Evolutionary conservation across 2,888 invertebrate genomes (phyloP).

Genomic region (Osmoderma eremita): DNA sequence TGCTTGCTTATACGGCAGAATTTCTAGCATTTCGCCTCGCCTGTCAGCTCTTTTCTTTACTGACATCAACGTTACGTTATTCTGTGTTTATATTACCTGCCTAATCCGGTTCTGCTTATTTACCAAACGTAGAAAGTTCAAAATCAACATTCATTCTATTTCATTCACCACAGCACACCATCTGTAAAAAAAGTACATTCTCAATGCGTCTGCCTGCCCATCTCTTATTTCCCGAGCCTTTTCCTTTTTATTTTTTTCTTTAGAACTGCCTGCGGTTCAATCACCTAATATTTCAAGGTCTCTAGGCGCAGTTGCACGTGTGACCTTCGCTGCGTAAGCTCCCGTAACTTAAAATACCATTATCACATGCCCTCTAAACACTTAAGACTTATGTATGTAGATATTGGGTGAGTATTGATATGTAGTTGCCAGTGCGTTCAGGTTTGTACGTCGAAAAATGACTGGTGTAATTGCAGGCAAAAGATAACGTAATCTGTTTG

Average conservation of each 20-base stretch:
- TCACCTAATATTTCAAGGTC: slow-evolving; percentile 40
- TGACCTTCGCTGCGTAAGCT: slow-evolving; percentile 30
- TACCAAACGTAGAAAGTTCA: too few species aligned
- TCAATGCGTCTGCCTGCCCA: not conserved
- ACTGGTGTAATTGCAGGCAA: too few species aligned
- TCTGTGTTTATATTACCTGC: too few species aligned
- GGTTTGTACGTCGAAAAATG: too few species aligned
- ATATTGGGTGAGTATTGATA: too few species aligned
- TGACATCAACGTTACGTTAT: too few species aligned
- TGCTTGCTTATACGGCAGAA: too few species aligned
- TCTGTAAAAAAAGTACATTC: slow-evolving; percentile 22
- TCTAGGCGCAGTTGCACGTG: slow-evolving; percentile 37
- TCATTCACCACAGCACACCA: slow-evolving; percentile 13
- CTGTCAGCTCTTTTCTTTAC: too few species aligned
- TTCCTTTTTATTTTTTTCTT: slow-evolving; percentile 19
- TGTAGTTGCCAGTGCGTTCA: too few species aligned
- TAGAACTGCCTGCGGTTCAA: slow-evolving; percentile 16
- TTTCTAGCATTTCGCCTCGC: too few species aligned
- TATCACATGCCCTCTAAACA: slow-evolving; percentile 9
- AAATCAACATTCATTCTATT: slow-evolving; percentile 9
- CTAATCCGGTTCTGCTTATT: too few species aligned
- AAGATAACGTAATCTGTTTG: too few species aligned
- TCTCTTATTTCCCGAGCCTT: slow-evolving; percentile 19
- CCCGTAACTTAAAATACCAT: slow-evolving; percentile 27
- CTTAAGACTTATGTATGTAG: not conserved